Conservation (phyloP, 1,140 invertebrate species). For the Andricus grossulariae region DNA sequence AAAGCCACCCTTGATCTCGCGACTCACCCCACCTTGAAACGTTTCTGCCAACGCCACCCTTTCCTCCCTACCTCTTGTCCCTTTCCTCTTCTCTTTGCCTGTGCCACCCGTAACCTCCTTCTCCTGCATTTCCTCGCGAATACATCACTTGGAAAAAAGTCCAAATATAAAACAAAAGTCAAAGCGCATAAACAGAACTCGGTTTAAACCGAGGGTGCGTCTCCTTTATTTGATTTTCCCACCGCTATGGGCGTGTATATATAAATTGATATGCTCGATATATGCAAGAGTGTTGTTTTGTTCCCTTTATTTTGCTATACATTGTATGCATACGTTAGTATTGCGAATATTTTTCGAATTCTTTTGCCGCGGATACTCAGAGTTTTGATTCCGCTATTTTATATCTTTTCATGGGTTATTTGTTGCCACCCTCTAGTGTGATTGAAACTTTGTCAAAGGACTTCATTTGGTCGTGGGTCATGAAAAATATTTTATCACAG, state of each 20-base stretch:
- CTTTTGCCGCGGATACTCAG: background rate
- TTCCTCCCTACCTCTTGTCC: slow-evolving; percentile 37
- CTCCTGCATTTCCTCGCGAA: slow-evolving; percentile 54
- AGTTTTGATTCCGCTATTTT: slow-evolving; percentile 11
- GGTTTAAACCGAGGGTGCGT: slow-evolving; percentile 50
- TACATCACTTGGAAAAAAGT: slow-evolving; percentile 64
- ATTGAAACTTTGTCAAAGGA: background rate
- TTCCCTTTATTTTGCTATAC: slow-evolving; percentile 37
- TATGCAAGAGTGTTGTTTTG: slow-evolving; percentile 47
- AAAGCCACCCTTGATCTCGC: slow-evolving; percentile 52
- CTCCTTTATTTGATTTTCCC: slow-evolving; percentile 70
- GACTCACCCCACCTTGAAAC: slow-evolving; percentile 42
- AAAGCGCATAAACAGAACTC: slow-evolving; percentile 57
- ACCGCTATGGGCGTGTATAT: slow-evolving; percentile 40
- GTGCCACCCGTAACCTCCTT: slow-evolving; percentile 44
- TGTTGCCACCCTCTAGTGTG: background rate
- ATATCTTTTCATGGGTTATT: background rate
- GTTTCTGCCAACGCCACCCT: slow-evolving; percentile 52
- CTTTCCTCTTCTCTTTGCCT: slow-evolving; percentile 34
- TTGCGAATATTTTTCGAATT: background rate
- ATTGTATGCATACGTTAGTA: background rate
- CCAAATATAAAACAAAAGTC: slow-evolving; percentile 71
- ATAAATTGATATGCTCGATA: slow-evolving; percentile 66
- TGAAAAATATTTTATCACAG: no score
- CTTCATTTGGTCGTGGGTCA: background rate